Evolutionary conservation across 2,797 vertebrate species (phyloP).

Genomic region (Mionectes olivaceus): DNA sequence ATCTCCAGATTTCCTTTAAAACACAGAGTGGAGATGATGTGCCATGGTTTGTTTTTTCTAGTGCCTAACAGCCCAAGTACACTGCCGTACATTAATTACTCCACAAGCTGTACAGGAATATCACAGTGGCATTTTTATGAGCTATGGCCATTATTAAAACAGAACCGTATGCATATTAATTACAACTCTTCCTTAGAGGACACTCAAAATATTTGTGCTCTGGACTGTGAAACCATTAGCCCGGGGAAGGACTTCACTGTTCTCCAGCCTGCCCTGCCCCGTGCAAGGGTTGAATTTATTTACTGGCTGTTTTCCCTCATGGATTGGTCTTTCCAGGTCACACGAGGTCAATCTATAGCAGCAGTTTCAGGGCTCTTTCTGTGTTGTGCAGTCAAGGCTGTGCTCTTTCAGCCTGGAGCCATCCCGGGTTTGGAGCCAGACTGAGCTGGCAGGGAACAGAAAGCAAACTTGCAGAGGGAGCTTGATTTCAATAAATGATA

Average conservation of each 20-base stretch:
- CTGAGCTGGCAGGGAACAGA: slow-evolving; percentile 61
- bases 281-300: not conserved
- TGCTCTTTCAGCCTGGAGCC: slow-evolving; percentile 55
- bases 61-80: not conserved
- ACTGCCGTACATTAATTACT: not conserved
- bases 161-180: slow-evolving; percentile 6
- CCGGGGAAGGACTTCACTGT: not conserved
- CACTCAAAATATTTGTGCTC: not conserved
- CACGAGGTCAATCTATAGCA: slow-evolving; percentile 46
- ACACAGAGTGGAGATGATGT: not conserved
- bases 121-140: slow-evolving; percentile 18
- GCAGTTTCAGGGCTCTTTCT: not conserved
- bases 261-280: not conserved
- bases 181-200: not conserved
- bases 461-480: slow-evolving; percentile 72
- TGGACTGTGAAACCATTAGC: not conserved
- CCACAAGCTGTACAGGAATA: not conserved
- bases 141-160: not conserved
- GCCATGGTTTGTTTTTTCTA: not conserved
- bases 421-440: slow-evolving; percentile 53
- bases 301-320: not conserved
- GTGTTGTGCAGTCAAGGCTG: slow-evolving; percentile 23
- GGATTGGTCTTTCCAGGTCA: slow-evolving; percentile 55
- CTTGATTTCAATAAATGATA: slow-evolving; percentile 66
- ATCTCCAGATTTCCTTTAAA: not conserved